These are phyloP conservation scores for Thysanoteuthis rhombus DNA, from an alignment of 2,888 invertebrate species.

Conservation along the genomic window DNA sequence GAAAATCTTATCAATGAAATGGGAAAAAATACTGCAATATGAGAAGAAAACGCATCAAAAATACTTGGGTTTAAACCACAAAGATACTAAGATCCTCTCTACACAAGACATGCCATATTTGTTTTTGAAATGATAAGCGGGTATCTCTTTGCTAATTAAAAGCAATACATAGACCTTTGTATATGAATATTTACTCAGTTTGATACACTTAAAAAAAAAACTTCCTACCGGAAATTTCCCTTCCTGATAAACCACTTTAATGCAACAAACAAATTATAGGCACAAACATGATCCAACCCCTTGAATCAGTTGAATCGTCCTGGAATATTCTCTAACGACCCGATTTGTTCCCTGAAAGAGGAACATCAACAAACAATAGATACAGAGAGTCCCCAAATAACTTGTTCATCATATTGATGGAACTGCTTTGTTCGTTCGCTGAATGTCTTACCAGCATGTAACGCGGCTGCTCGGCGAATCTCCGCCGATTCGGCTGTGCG, in stretches of 20 bases:
- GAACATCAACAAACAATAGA: background rate
- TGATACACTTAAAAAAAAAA: background rate
- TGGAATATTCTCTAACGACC: background rate
- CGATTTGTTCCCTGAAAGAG: background rate
- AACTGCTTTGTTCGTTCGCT: background rate
- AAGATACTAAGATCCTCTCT: no score
- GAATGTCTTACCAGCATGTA: background rate
- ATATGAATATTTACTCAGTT: background rate
- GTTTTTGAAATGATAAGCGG: no score
- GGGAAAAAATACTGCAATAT: no score
- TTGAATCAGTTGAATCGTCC: background rate
- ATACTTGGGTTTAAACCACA: no score
- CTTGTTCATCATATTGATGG: background rate
- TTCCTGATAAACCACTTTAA: background rate
- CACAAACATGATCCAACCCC: background rate
- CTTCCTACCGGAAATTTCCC: background rate
- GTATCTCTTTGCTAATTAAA: no score
- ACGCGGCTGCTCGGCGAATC: background rate
- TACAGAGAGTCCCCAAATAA: background rate
- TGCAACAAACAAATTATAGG: background rate
- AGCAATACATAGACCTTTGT: no score
- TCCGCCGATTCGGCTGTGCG: background rate
- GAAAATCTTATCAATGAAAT: no score
- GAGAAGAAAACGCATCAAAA: no score
- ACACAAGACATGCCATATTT: no score